Evolutionary conservation across 1,140 invertebrate genomes (phyloP), one percentile per base, ranked within the genome.

Genomic region (Papilio polytes): DNA sequence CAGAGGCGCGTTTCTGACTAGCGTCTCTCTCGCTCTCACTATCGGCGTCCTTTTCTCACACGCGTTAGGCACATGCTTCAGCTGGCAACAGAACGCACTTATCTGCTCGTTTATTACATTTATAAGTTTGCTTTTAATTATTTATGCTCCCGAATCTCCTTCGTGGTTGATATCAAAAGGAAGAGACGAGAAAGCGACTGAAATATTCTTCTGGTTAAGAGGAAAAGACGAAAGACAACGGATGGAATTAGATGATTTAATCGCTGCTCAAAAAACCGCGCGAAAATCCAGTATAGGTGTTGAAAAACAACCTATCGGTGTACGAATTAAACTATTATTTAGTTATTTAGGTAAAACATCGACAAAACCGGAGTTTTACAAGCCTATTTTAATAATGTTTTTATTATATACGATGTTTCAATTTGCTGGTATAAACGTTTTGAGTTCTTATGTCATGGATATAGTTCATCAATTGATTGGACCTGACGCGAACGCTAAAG

Each of bases 381-480:
- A 94, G 63, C 94, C 93, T n/a, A 91, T 94, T 12, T 85, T 85
- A 12, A 93, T 95, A 10, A 95, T 95, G 94, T 87, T 93, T 59
- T 80, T 91, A 13, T 77, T 94, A 26, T 95, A 93, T 13, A 90
- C 86, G 0, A 90, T 93, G 89, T 94, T 95, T 82, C 94, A 95
- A 80, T 94, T 95, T 44, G 89, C 94, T 74, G 94, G 94, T 4
- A 94, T 94, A 12, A 95, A 94, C 56, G 92, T 95, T 0, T 90
- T 95, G 66, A 93, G 91, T 82, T 95, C 94, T 0, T 95, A 95
- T 46, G 86, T 91, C 0, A 92, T 86, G 76, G 94, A 95, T 78
- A 94, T 95, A 59, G 93, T 94, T 20, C 84, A 85, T 31, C 84
- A 91, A 74, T 85, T 95, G 0, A 88, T 95, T 1, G 94, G 91